phyloP scores from a whole-genome alignment of 2,113 vertebrate genomes.

The Eubucco bourcierii region DNA sequence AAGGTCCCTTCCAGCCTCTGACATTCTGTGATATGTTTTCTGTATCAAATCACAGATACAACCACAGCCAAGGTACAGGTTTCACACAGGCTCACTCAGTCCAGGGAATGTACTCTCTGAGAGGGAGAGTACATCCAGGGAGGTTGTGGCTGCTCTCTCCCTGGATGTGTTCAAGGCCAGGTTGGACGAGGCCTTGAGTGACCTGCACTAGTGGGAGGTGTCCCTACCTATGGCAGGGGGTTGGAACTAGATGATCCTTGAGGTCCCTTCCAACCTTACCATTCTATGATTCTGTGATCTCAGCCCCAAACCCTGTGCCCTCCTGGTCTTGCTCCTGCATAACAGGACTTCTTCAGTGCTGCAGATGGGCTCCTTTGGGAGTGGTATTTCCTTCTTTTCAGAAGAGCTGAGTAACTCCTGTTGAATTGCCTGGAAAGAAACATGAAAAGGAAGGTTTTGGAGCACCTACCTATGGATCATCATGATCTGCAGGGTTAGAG shows the following conservation, averaged over 20 bases:
- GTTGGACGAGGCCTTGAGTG: no score
- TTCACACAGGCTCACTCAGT: background rate
- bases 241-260: no score
- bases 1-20: no score
- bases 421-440: background rate
- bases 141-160: no score
- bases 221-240: no score
- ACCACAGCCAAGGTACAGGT: background rate
- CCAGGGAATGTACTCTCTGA: fast-evolving
- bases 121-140: no score
- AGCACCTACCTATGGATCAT: background rate
- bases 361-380: background rate
- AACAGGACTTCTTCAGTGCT: background rate
- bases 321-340: background rate
- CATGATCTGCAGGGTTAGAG: background rate
- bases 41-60: background rate
- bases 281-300: no score
- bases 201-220: no score
- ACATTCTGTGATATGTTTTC: background rate
- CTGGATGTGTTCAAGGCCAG: no score
- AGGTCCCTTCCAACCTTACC: no score
- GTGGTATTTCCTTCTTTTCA: background rate
- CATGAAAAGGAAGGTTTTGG: background rate
- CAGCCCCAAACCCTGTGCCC: background rate
- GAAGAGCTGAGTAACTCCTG: background rate